Conservation (phyloP, 2,797 vertebrate genomes). For the Crocidura indochinensis region DNA sequence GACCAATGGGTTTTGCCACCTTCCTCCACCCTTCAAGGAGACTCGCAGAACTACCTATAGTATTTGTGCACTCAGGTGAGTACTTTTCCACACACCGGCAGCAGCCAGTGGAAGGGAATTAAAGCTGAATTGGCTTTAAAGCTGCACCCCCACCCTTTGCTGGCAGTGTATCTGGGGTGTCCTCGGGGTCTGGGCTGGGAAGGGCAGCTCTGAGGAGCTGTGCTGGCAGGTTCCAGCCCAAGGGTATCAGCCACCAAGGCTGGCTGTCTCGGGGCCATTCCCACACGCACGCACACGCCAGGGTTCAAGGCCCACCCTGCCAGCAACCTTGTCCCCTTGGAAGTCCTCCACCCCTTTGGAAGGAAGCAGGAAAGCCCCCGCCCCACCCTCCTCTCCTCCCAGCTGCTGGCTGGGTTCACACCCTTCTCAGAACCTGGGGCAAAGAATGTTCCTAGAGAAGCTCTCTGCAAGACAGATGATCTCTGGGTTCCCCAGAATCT, state of each 20-base stretch:
- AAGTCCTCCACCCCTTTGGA: constrained; percentile 12
- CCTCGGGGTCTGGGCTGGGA: background rate
- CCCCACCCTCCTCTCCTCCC: too few relatives aligned
- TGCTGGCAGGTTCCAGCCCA: too few relatives aligned
- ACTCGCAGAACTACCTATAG: constrained; percentile 5
- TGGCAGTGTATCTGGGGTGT: background rate
- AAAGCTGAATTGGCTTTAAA: background rate
- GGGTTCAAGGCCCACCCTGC: constrained; percentile 27
- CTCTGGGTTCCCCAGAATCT: constrained; percentile 40
- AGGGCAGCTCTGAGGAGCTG: background rate
- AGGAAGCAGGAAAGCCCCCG: background rate
- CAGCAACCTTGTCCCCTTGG: constrained; percentile 8
- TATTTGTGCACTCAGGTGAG: background rate
- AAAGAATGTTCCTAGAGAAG: constrained; percentile 58
- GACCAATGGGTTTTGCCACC: constrained; percentile 50
- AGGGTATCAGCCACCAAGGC: background rate
- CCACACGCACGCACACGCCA: background rate
- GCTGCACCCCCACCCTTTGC: background rate
- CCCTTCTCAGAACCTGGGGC: constrained; percentile 61
- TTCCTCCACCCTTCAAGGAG: constrained; percentile 50
- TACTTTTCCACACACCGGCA: constrained; percentile 48
- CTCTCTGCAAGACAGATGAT: background rate
- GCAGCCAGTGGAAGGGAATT: background rate
- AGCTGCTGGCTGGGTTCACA: constrained; percentile 8
- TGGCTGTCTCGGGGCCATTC: constrained; percentile 17